Evolutionary conservation across 2,888 invertebrate genomes (phyloP).

Genomic region (Anarsia innoxiella): DNA sequence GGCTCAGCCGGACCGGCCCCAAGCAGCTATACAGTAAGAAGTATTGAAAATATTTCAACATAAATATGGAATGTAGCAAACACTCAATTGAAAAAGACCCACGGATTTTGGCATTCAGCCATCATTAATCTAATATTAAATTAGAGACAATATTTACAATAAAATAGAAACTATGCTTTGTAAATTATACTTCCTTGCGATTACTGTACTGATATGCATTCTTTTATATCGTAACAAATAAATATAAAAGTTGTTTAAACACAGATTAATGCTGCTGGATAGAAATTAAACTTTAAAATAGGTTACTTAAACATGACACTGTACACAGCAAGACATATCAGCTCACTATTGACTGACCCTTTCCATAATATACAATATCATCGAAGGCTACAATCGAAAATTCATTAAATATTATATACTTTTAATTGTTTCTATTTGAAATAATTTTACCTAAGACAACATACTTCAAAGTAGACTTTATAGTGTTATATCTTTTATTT

Average conservation of each 20-base stretch:
- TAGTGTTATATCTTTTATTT: slow-evolving; percentile 68
- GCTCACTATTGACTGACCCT: slow-evolving; percentile 54
- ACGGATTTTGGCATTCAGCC: slow-evolving; percentile 59
- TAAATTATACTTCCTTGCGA: slow-evolving; percentile 65
- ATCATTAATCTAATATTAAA: slow-evolving; percentile 66
- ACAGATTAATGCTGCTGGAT: slow-evolving; percentile 67
- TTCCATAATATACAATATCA: slow-evolving; percentile 57
- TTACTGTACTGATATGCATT: slow-evolving; percentile 71
- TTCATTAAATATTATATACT: slow-evolving; percentile 68
- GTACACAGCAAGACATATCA: slow-evolving; percentile 64
- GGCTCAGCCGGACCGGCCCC: slow-evolving; percentile 10
- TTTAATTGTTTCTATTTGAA: slow-evolving; percentile 69
- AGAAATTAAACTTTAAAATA: slow-evolving; percentile 62
- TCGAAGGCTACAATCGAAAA: slow-evolving; percentile 59
- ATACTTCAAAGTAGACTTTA: slow-evolving; percentile 68
- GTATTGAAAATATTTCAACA: slow-evolving; percentile 69
- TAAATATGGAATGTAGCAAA: slow-evolving; percentile 75
- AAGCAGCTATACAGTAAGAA: slow-evolving; percentile 44
- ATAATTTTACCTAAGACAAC: slow-evolving; percentile 73
- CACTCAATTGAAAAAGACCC: slow-evolving; percentile 71
- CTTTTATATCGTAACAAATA: slow-evolving; percentile 53
- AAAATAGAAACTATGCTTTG: slow-evolving; percentile 68
- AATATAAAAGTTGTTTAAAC: slow-evolving; percentile 76
- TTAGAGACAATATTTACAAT: slow-evolving; percentile 72
- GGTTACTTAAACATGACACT: slow-evolving; percentile 64